Conservation (phyloP, 2,113 vertebrate genomes). For the Phalacrocorax pelagicus region DNA sequence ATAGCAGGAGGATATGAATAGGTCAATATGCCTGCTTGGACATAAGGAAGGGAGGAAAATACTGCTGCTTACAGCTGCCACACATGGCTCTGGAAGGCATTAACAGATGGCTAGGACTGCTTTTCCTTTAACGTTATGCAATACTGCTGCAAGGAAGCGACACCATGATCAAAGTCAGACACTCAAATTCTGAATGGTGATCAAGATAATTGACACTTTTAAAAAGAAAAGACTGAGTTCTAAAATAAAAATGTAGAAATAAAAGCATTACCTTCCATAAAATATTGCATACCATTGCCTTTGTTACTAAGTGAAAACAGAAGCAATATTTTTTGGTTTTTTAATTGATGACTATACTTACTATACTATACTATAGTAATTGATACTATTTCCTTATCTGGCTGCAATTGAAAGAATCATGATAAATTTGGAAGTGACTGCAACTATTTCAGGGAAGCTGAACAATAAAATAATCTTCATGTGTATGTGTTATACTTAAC, state of each 20-base stretch:
- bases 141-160: not conserved
- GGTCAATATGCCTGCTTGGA: not conserved
- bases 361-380: too few relatives aligned
- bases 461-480: not conserved
- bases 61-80: constrained; percentile 42
- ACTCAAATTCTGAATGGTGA: not conserved
- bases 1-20: not conserved
- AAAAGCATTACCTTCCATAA: not conserved
- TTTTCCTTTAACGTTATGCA: not conserved
- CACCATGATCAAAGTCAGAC: not conserved
- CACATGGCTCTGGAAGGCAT: constrained; percentile 15
- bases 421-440: not conserved
- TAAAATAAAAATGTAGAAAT: not conserved
- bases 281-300: not conserved
- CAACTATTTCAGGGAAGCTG: not conserved
- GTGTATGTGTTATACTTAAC: not conserved
- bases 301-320: not conserved
- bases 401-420: not conserved
- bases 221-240: not conserved
- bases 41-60: constrained; percentile 38
- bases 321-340: not conserved
- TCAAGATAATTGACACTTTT: not conserved
- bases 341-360: not conserved
- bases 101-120: constrained; percentile 38
- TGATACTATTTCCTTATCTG: not conserved